Conservation (phyloP, 2,888 invertebrate genomes). For the Aleiodes alternator region DNA sequence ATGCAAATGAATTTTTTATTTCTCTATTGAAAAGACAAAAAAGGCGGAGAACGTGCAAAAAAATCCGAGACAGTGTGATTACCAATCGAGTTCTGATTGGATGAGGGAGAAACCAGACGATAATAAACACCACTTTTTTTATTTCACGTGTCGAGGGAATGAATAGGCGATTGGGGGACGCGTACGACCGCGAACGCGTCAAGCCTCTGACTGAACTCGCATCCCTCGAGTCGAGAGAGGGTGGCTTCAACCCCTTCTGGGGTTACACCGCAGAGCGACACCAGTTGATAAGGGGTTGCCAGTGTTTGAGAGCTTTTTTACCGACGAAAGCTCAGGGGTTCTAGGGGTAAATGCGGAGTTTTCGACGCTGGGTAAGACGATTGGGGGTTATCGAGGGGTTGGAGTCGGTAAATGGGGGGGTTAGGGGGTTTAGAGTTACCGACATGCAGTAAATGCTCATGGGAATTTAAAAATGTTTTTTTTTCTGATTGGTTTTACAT, state of each 20-base stretch:
- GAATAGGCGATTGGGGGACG: slow-evolving; percentile 57
- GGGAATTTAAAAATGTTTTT: too few species aligned
- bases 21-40: too few species aligned
- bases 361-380: too few species aligned
- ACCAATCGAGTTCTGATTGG: slow-evolving; percentile 15
- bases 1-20: neutral
- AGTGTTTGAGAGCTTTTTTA: too few species aligned
- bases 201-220: slow-evolving; percentile 72
- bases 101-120: neutral
- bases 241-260: slow-evolving; percentile 30
- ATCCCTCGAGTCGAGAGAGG: slow-evolving; percentile 56
- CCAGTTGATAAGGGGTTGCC: neutral
- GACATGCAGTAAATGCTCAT: too few species aligned
- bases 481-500: too few species aligned
- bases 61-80: slow-evolving; percentile 22
- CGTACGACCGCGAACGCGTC: slow-evolving; percentile 67
- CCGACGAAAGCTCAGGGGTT: too few species aligned
- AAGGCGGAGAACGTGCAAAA: neutral
- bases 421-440: too few species aligned
- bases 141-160: slow-evolving; percentile 57
- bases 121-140: slow-evolving; percentile 37
- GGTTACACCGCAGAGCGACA: slow-evolving; percentile 12
- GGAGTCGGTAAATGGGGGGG: too few species aligned
- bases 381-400: too few species aligned
- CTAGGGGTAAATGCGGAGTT: too few species aligned